A percentile compares a stretch with the other conserved stretches of the same genome.
phyloP scores from a whole-genome alignment of 2,888 invertebrate species.

The Nezara viridula region DNA sequence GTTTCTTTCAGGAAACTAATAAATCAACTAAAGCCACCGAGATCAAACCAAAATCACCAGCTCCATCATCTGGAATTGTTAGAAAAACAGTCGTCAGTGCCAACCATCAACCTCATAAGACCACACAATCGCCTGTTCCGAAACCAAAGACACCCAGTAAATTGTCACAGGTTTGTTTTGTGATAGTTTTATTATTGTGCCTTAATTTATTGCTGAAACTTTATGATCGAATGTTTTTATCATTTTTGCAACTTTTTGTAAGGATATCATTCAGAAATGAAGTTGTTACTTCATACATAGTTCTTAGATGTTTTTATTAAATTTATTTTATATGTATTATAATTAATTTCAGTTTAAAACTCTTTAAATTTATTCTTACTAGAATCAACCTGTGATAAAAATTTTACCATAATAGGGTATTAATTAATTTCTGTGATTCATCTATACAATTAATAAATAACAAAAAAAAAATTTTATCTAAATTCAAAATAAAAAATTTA shows the following conservation, averaged over 20 bases:
- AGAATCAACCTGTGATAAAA: too few species aligned
- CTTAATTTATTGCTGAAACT: neutral
- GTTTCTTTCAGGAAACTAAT: slow-evolving; percentile 26
- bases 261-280: neutral
- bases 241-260: neutral
- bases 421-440: too few species aligned
- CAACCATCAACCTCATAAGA: slow-evolving; percentile 52
- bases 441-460: too few species aligned
- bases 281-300: neutral
- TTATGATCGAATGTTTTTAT: neutral
- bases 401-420: too few species aligned
- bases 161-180: slow-evolving; percentile 61
- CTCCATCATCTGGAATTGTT: slow-evolving; percentile 36
- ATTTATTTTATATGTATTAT: too few species aligned
- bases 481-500: too few species aligned
- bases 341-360: too few species aligned
- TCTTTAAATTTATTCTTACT: too few species aligned
- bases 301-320: neutral
- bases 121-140: slow-evolving; percentile 57
- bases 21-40: slow-evolving; percentile 34
- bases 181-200: neutral
- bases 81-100: slow-evolving; percentile 54
- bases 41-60: slow-evolving; percentile 53
- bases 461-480: too few species aligned
- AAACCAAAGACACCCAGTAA: slow-evolving; percentile 66